phyloP scores from a whole-genome alignment of 2,113 vertebrate species.

The Halichoeres trimaculatus region DNA sequence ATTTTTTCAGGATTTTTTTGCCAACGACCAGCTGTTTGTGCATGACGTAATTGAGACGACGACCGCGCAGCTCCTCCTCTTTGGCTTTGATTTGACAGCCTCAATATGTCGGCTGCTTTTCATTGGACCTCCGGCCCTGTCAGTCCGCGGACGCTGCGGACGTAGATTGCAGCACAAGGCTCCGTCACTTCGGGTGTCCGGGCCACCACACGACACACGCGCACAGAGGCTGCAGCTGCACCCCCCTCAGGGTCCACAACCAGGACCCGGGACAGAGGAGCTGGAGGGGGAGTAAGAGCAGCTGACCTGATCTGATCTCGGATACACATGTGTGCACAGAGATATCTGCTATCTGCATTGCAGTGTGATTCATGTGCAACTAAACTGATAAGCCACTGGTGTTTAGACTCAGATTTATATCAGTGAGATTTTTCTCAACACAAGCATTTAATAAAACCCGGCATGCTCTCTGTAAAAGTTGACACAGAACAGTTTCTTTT shows the following conservation, averaged over 20 bases:
- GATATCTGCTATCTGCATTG: constrained; percentile 39
- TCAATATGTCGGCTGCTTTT: constrained; percentile 53
- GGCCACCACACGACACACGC: constrained; percentile 7
- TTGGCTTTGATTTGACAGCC: constrained; percentile 77
- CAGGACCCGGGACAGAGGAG: constrained; percentile 25
- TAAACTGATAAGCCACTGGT: not conserved
- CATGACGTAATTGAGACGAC: constrained; percentile 83
- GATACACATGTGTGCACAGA: not conserved
- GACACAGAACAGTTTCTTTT: not conserved
- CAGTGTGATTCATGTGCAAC: constrained; percentile 17
- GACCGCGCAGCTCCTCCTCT: constrained; percentile 74
- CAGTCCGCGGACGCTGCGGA: constrained; percentile 65
- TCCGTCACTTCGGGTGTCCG: constrained; percentile 49
- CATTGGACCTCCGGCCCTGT: constrained; percentile 75
- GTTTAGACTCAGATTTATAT: not conserved
- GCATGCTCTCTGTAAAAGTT: not conserved
- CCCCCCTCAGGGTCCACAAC: constrained; percentile 23
- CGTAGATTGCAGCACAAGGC: constrained; percentile 73
- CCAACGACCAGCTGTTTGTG: constrained; percentile 86
- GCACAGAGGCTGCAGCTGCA: constrained; percentile 32
- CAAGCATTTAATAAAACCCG: no score
- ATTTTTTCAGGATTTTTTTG: constrained; percentile 80
- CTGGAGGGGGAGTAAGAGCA: not conserved
- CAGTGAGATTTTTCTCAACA: not conserved
- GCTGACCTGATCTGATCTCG: constrained; percentile 8